Conservation (phyloP, 2,797 vertebrate species). For the Telmatherina bonti region DNA sequence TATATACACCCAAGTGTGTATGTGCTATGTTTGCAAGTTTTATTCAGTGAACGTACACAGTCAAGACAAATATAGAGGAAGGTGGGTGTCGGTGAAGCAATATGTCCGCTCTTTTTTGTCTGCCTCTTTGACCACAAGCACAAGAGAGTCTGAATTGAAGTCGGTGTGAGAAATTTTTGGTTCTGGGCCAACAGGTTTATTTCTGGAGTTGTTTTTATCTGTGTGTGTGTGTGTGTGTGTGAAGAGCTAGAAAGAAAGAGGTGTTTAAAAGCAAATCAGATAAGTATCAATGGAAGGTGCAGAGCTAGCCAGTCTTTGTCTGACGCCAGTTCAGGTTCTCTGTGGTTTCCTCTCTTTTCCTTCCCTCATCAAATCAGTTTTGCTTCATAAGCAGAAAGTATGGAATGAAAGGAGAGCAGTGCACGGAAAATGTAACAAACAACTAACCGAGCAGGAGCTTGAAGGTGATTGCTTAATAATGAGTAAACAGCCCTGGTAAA, state of each 20-base stretch:
- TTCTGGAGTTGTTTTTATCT: constrained; percentile 61
- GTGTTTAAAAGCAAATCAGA: constrained; percentile 71
- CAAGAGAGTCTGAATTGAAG: constrained; percentile 61
- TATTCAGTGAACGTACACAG: constrained; percentile 6
- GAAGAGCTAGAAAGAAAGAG: constrained; percentile 42
- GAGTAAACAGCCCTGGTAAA: not conserved
- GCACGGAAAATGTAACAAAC: constrained; percentile 64
- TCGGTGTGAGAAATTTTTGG: constrained; percentile 51
- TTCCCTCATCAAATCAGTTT: constrained; percentile 78
- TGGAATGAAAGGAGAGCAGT: constrained; percentile 67
- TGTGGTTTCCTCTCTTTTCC: constrained; percentile 82
- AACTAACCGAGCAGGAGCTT: constrained; percentile 22
- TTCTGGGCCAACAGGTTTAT: constrained; percentile 67
- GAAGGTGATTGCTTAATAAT: constrained; percentile 11
- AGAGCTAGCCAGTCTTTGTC: constrained; percentile 69
- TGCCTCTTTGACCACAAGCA: constrained; percentile 73
- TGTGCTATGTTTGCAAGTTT: constrained; percentile 29
- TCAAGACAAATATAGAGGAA: constrained; percentile 60
- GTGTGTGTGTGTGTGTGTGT: constrained; percentile 35
- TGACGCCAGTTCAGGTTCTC: constrained; percentile 71
- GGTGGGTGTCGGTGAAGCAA: constrained; percentile 75
- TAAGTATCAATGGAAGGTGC: constrained; percentile 83
- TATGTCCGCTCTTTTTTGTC: constrained; percentile 49
- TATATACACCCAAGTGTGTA: constrained; percentile 16
- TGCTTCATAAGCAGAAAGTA: constrained; percentile 77